phyloP scores from a whole-genome alignment of 2,888 invertebrate species.

The Phragmatobia fuliginosa region DNA sequence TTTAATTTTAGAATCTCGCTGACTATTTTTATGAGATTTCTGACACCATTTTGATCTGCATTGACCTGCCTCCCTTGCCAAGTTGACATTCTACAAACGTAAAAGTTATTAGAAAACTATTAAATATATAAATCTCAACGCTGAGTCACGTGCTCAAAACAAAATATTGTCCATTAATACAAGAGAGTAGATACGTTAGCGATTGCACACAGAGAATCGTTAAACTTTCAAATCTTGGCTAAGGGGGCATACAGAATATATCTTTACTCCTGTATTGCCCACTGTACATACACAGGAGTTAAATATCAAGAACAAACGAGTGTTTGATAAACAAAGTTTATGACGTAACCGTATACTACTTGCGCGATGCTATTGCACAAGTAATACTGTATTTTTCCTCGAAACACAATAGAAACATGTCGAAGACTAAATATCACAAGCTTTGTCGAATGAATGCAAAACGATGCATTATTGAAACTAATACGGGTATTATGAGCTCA shows the following conservation, averaged over 20 bases:
- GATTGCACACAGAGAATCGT: too few species aligned
- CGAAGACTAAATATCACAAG: background rate
- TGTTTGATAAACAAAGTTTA: conserved; percentile 5
- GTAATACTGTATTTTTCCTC: background rate
- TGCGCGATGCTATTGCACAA: background rate
- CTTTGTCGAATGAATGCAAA: background rate
- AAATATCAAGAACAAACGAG: background rate
- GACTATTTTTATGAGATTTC: background rate
- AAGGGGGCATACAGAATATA: too few species aligned
- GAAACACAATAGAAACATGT: background rate
- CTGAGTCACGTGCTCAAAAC: too few species aligned
- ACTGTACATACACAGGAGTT: background rate
- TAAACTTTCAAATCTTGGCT: too few species aligned
- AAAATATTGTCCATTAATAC: too few species aligned
- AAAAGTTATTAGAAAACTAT: too few species aligned
- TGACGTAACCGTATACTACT: background rate
- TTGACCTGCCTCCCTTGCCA: too few species aligned
- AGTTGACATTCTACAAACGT: too few species aligned
- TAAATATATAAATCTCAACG: too few species aligned
- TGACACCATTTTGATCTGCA: background rate
- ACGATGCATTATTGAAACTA: background rate
- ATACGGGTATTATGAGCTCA: background rate
- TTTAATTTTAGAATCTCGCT: background rate
- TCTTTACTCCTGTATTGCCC: background rate
- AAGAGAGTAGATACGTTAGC: too few species aligned